phyloP scores from a whole-genome alignment of 2,113 vertebrate species.

The Micronisus gabar region DNA sequence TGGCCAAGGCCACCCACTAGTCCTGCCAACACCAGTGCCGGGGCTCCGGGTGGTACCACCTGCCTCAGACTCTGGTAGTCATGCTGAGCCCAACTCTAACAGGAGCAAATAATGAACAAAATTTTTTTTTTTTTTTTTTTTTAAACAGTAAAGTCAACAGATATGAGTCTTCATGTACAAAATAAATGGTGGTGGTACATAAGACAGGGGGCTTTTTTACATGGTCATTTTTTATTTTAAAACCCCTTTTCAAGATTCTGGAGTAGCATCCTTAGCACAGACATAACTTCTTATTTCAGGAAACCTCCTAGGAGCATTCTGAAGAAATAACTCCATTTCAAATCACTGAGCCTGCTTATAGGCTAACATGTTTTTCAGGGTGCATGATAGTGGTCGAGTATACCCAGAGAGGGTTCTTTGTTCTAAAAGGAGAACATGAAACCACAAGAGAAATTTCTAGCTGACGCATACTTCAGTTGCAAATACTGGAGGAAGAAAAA shows the following conservation, averaged over 20 bases:
- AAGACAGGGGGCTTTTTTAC: not conserved
- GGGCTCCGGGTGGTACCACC: not conserved
- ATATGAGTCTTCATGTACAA: not conserved
- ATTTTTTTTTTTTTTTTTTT: not conserved
- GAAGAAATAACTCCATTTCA: not conserved
- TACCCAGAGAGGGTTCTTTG: not conserved
- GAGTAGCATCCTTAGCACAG: not conserved
- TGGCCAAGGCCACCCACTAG: not conserved
- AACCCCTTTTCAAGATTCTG: not conserved
- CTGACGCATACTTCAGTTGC: not conserved
- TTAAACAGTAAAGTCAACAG: not conserved
- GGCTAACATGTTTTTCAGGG: not conserved
- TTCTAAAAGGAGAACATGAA: not conserved
- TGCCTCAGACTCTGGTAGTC: not conserved
- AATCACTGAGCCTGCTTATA: not conserved
- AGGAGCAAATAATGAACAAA: not conserved
- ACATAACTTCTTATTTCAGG: not conserved
- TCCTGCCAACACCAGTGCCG: not conserved
- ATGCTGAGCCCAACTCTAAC: not conserved
- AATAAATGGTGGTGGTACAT: rapidly evolving
- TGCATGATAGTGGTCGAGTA: not conserved
- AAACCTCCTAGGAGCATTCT: not conserved
- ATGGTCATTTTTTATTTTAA: not conserved
- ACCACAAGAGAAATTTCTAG: not conserved
- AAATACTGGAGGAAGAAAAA: not conserved